Percentiles rank a stretch among this genome's conserved stretches.
These are phyloP conservation scores for Takifugu bimaculatus DNA, from an alignment of 2,113 vertebrate species.

Conservation along the genomic window DNA sequence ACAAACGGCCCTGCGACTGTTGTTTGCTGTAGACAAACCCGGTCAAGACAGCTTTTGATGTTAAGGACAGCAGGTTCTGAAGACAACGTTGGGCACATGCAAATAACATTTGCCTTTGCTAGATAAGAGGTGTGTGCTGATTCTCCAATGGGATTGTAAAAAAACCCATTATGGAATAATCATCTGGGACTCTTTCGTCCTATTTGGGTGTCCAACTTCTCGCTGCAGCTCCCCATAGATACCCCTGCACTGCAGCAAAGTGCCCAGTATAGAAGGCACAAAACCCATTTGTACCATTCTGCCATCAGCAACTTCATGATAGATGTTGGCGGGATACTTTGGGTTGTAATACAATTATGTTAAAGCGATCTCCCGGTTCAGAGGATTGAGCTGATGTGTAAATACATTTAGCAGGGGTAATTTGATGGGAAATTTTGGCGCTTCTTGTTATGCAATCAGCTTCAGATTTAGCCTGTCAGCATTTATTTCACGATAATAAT, in stretches of 20 bases:
- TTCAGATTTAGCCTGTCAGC: constrained; percentile 19
- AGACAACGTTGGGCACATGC: too few species aligned
- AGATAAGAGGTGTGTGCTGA: too few species aligned
- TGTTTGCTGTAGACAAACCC: too few species aligned
- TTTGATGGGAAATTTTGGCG: constrained; percentile 14
- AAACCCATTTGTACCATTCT: background rate
- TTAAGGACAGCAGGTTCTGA: too few species aligned
- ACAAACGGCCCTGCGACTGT: too few species aligned
- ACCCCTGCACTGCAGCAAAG: background rate
- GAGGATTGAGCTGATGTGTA: constrained; percentile 9
- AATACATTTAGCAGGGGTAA: constrained; percentile 5
- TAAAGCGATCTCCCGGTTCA: constrained; percentile 10
- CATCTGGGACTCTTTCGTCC: too few species aligned
- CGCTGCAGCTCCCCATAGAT: too few species aligned
- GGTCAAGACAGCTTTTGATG: too few species aligned
- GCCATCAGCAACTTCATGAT: background rate
- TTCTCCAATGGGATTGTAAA: too few species aligned
- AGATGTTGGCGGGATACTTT: background rate
- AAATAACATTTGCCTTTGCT: too few species aligned
- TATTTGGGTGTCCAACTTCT: too few species aligned
- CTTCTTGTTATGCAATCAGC: constrained; percentile 18
- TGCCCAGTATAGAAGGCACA: background rate
- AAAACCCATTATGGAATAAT: too few species aligned
- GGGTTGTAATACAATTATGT: constrained; percentile 2
- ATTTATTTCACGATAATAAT: constrained; percentile 33